These are phyloP conservation scores for Melieria picta DNA, from an alignment of 2,888 invertebrate genomes.

Conservation along the genomic window DNA sequence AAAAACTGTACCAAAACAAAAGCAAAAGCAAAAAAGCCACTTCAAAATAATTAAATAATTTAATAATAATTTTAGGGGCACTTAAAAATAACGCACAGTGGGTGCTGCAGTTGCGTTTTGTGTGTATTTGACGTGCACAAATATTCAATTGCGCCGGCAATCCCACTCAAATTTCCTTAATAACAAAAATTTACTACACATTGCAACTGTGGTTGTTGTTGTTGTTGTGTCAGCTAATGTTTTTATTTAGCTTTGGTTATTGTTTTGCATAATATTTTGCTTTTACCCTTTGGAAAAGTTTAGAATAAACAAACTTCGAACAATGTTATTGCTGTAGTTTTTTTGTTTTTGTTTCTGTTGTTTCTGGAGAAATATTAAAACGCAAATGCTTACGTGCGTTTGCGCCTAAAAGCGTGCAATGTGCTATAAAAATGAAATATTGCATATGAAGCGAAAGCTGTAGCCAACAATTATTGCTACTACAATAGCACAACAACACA, in stretches of 20 bases:
- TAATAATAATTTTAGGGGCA: constrained; percentile 4
- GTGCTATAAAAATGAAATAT: constrained; percentile 32
- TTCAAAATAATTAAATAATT: constrained; percentile 1
- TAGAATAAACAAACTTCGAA: no score
- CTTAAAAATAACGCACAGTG: background rate
- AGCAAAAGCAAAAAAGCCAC: background rate
- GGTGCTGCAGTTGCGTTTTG: no score
- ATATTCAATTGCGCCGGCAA: background rate
- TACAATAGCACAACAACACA: constrained; percentile 11
- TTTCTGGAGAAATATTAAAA: background rate
- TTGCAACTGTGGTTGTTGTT: background rate
- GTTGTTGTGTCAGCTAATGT: background rate
- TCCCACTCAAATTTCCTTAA: no score
- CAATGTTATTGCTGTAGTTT: background rate
- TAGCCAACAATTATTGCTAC: constrained; percentile 15
- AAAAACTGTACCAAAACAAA: background rate
- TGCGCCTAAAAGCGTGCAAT: constrained; percentile 29
- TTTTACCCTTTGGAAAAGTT: no score
- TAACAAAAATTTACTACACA: background rate
- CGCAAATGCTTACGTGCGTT: constrained; percentile 21
- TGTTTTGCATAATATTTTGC: no score
- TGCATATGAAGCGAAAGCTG: constrained; percentile 18
- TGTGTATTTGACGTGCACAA: background rate
- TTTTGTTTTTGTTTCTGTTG: background rate
- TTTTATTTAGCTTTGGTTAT: no score